phyloP scores from a whole-genome alignment of 2,888 invertebrate genomes.

The Maniola hyperantus region DNA sequence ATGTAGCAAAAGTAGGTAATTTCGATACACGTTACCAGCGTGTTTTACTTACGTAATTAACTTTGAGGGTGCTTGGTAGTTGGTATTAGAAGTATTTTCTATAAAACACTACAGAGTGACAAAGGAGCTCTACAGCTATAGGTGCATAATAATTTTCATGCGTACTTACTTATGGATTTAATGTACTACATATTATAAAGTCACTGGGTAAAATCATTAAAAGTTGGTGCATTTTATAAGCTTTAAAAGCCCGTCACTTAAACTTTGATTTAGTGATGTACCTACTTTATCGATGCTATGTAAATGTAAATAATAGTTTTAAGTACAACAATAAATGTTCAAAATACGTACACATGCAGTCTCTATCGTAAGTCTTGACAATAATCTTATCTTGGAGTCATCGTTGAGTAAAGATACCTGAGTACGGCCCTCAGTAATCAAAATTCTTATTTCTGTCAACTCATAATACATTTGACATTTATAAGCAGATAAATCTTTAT shows the following conservation, averaged over 20 bases:
- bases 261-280: conserved; percentile 24
- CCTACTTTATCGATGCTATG: conserved; percentile 10
- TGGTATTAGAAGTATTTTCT: conserved; percentile 3
- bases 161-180: not conserved
- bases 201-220: not conserved
- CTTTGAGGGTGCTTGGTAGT: conserved; percentile 5
- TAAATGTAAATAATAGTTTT: conserved; percentile 25
- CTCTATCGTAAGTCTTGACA: conserved; percentile 39
- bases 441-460: too few relatives aligned
- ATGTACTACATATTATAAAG: not conserved
- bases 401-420: conserved; percentile 36
- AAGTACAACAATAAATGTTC: not conserved
- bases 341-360: conserved; percentile 7
- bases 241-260: conserved; percentile 38
- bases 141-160: not conserved
- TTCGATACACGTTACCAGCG: too few relatives aligned
- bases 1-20: not conserved
- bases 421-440: conserved; percentile 3
- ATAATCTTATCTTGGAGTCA: conserved; percentile 42
- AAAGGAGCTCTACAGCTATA: not conserved
- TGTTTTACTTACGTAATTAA: not conserved
- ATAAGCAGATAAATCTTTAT: too few relatives aligned
- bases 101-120: not conserved
- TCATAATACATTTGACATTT: too few relatives aligned
- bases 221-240: conserved; percentile 41